A percentile compares a stretch with the other conserved stretches of the same genome.
Conservation (phyloP, 2,113 vertebrate genomes). For the Melanerpes aurifrons region DNA sequence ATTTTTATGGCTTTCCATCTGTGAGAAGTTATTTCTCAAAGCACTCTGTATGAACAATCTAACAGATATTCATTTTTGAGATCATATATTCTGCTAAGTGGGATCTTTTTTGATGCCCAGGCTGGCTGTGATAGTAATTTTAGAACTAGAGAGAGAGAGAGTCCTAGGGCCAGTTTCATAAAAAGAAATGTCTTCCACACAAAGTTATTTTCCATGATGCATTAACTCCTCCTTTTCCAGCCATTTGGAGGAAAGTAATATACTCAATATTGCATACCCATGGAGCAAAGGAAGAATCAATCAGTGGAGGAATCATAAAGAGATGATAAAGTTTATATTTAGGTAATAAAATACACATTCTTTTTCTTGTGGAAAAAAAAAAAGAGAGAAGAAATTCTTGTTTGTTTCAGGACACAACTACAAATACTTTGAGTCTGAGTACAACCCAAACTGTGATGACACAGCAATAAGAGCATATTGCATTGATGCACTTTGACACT, state of each 20-base stretch:
- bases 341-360: not conserved
- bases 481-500: not conserved
- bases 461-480: not conserved
- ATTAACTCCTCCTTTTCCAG: conserved; percentile 48
- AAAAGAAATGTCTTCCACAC: conserved; percentile 71
- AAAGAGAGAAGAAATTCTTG: not conserved
- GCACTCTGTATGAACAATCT: conserved; percentile 67
- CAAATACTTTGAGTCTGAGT: not conserved
- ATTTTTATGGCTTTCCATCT: conserved; percentile 82
- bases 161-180: conserved; percentile 67
- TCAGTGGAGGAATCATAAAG: conserved; percentile 2
- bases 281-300: not conserved
- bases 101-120: conserved; percentile 73
- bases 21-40: conserved; percentile 78
- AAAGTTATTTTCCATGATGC: conserved; percentile 45
- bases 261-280: not conserved
- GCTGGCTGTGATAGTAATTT: conserved; percentile 66
- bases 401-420: conserved; percentile 28
- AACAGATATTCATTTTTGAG: conserved; percentile 73
- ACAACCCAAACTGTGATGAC: not conserved
- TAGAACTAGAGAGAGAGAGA: conserved; percentile 55
- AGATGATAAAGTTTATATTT: not conserved
- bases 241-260: conserved; percentile 29
- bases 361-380: not conserved
- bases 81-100: conserved; percentile 61